Percentiles rank a stretch among this genome's conserved stretches.
phyloP scores from a whole-genome alignment of 2,797 vertebrate species.

The Novumbra hubbsi region DNA sequence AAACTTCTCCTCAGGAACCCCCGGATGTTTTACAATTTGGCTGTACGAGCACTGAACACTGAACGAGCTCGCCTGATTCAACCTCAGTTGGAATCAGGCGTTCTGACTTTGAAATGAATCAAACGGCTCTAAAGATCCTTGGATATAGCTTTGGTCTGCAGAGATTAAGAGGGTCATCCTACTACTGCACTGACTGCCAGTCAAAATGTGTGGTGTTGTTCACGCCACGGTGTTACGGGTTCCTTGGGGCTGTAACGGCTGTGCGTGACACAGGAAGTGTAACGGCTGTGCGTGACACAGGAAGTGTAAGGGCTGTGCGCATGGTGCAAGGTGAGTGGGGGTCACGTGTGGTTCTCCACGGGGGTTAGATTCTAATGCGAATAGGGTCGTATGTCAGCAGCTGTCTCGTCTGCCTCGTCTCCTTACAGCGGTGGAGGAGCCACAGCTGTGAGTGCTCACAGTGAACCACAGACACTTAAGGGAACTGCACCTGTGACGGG shows the following conservation, averaged over 20 bases:
- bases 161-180: constrained; percentile 2
- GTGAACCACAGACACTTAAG: constrained; percentile 69
- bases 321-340: neutral
- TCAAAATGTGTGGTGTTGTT: neutral
- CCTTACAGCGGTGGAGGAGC: constrained; percentile 38
- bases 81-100: too few species aligned
- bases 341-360: constrained; percentile 25
- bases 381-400: constrained; percentile 38
- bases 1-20: too few species aligned
- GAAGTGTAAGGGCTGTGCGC: too few species aligned
- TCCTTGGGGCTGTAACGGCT: neutral
- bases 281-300: neutral
- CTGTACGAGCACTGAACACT: too few species aligned
- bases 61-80: too few species aligned
- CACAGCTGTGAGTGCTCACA: constrained; percentile 66
- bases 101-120: too few species aligned
- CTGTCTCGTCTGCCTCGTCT: constrained; percentile 45
- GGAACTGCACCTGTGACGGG: constrained; percentile 73
- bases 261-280: neutral
- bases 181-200: constrained; percentile 4
- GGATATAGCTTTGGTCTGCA: neutral
- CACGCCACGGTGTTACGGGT: neutral
- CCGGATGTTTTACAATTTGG: too few species aligned
- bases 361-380: neutral
- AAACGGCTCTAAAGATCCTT: neutral